Base-by-base conservation (phyloP, 1,140 invertebrate genomes). In the Vanessa tameamea region DNA sequence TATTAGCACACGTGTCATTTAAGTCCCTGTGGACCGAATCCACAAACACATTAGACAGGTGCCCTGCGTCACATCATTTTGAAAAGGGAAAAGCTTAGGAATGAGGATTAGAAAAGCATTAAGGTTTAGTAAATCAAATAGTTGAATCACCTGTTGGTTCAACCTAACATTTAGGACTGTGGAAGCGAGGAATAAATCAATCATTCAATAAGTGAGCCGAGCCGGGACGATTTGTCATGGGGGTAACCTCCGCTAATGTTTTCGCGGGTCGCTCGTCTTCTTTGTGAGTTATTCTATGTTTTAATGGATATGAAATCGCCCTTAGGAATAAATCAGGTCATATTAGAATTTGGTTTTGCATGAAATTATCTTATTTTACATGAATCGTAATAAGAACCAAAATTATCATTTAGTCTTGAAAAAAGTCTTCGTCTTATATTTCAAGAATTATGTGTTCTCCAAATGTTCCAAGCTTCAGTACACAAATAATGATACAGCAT, bases 91-190 rank as follows among this genome's bases (percentile, higher is more conserved):
- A 85, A 79, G 72, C 78, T 76, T 73, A 80, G 79, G 82, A 59
- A 63, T 20, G 48, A 59, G 55, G 68, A 69, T 69, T 69, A 69
- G 81, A 86, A 61, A 61, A 82, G 86, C 88, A 89, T 91, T 90
- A 57, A 90, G 82, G 87, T 87, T 87, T 88, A 88, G 83, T 91
- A 89, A 88, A 91, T 91, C 88, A 89, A 87, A 85, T 78, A 82
- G 79, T 81, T 78, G 77, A 80, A 76, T 88, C 87, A 91, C 89
- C 87, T 91, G 89, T 89, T 86, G 81, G 83, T 51, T 64, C 68
- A 72, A 78, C 50, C 72, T 78, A 74, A 73, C 77, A 77, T 75
- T 79, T 69, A 77, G 64, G 74, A 82, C 51, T 66, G 20, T 16
- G 23, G 53, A 57, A 26, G 53, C 16, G 72, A 55, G 79, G 72